Conservation (phyloP, 2,797 vertebrate species). For the Discoglossus pictus region DNA sequence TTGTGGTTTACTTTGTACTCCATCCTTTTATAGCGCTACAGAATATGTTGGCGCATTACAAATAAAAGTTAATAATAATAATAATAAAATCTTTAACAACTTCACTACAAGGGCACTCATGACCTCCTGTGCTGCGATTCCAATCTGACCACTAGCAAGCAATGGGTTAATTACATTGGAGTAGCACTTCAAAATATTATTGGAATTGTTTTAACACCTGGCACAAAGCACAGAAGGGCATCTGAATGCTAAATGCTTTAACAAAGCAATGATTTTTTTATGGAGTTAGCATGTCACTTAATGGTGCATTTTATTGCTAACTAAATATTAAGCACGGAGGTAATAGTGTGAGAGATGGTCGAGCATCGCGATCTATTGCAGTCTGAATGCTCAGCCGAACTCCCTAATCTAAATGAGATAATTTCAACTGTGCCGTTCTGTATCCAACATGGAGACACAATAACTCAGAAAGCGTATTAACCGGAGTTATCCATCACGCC, state of each 20-base stretch:
- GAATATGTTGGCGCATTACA: too few relatives aligned
- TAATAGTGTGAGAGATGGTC: constrained; percentile 41
- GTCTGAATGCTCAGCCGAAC: constrained; percentile 33
- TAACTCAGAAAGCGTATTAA: constrained; percentile 30
- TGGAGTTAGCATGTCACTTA: constrained; percentile 49
- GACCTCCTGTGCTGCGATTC: too few relatives aligned
- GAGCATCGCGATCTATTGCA: constrained; percentile 26
- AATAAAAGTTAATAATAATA: too few relatives aligned
- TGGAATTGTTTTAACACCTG: constrained; percentile 10
- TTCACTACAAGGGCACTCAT: too few relatives aligned
- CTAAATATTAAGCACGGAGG: constrained; percentile 48
- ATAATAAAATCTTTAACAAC: too few relatives aligned
- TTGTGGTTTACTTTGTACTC: too few relatives aligned
- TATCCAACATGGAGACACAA: constrained; percentile 31
- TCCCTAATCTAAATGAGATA: constrained; percentile 40
- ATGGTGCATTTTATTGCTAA: constrained; percentile 49
- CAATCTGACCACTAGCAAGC: too few relatives aligned
- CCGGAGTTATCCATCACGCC: constrained; percentile 29
- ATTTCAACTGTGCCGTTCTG: constrained; percentile 37
- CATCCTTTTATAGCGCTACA: too few relatives aligned
- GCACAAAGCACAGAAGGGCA: constrained; percentile 23
- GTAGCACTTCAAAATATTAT: not conserved
- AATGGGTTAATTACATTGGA: constrained; percentile 16
- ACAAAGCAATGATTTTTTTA: constrained; percentile 47
- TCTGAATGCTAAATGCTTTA: constrained; percentile 37